Evolutionary conservation across 2,113 vertebrate genomes (phyloP), one percentile per base, ranked within the genome.

Genomic region (Eretmochelys imbricata): DNA sequence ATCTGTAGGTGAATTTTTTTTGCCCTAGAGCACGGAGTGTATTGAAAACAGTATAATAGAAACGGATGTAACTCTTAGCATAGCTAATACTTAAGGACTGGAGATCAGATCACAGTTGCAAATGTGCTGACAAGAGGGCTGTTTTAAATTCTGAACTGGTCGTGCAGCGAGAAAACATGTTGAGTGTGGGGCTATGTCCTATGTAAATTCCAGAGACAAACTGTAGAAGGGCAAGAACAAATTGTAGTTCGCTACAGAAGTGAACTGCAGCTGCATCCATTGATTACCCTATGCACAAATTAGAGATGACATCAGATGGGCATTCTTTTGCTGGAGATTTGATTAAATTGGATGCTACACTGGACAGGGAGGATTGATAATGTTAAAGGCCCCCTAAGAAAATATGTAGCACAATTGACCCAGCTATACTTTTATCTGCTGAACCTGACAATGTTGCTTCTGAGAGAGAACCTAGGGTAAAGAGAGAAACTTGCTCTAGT

Each of bases 301-400:
- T 89, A 95, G 90, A 94, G 81, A 96, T 91, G 89, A 83, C 91
- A 95, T 93, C 95, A 92, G 93, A 92, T 93, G 93, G 95, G 95
- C 89, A 92, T 87, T 78, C 75, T 48, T 97, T 91, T 91, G 90
- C 83, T 85, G 3, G 48, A 89, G 50, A 88, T 83, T 54, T 94
- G 94, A 94, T 91, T 93, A 95, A 92, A 95, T 20, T 81, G 92
- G 65, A 75, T 55, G 85, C 87, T 94, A 92, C 57, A 59, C 3
- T 79, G 94, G 89, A 29, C 87, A 95, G 93, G 76, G 90, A 84
- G 72, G 87, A 88, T 92, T 91, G 69, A 38, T 62, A 69, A 80
- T 91, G 85, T 54, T 87, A 57, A 69, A 85, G n/a, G 89, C 93
- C 89, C 93, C 89, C 92, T 65, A 51, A 79, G 89, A 86, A 95